Conservation (phyloP, 2,888 invertebrate species). For the Lepas anatifera region DNA sequence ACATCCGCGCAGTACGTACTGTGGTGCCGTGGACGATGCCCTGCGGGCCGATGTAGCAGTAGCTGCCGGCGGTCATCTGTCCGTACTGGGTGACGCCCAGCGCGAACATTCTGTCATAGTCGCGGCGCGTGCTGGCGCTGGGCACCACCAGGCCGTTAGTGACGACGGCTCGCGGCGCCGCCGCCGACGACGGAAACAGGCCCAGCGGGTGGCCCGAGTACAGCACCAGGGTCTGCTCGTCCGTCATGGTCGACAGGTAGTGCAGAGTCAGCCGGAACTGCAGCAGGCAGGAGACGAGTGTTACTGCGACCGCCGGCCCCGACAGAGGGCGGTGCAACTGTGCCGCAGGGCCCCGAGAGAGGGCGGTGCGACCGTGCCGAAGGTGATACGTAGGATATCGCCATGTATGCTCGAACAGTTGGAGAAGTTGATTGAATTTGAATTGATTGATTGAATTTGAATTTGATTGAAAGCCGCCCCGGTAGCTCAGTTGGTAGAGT, state of each 20-base stretch:
- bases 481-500: too few species aligned
- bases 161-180: constrained; percentile 44
- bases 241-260: constrained; percentile 42
- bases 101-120: constrained; percentile 47
- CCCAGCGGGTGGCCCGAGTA: constrained; percentile 50
- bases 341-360: too few species aligned
- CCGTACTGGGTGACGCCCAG: constrained; percentile 46
- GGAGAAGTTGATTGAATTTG: too few species aligned
- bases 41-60: constrained; percentile 50
- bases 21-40: constrained; percentile 52
- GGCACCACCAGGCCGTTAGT: constrained; percentile 52
- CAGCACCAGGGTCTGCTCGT: constrained; percentile 45
- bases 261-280: constrained; percentile 46
- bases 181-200: constrained; percentile 37
- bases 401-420: too few species aligned
- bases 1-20: constrained; percentile 36
- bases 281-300: constrained; percentile 17
- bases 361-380: too few species aligned
- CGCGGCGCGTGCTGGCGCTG: constrained; percentile 42
- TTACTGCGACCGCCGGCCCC: too few species aligned
- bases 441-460: too few species aligned
- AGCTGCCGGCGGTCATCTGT: constrained; percentile 51
- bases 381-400: too few species aligned
- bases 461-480: too few species aligned
- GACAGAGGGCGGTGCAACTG: too few species aligned